These are phyloP conservation scores for Meloe dianella DNA, from an alignment of 2,888 invertebrate species.

Conservation along the genomic window DNA sequence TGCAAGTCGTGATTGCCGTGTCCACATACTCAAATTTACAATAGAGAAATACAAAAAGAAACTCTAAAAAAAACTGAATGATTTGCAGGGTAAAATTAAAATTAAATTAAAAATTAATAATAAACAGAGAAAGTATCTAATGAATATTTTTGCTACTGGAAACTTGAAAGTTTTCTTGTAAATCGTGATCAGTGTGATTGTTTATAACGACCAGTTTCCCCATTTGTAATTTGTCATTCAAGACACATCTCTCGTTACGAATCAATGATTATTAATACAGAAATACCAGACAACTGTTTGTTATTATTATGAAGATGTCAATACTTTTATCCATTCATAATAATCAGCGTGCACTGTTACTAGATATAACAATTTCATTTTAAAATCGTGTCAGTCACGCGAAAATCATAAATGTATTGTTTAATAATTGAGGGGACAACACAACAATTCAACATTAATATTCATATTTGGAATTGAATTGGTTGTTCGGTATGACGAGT, in stretches of 20 bases:
- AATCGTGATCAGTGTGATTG: slow-evolving; percentile 15
- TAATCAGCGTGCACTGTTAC: slow-evolving; percentile 28
- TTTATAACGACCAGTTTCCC: slow-evolving; percentile 23
- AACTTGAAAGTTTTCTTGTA: neutral
- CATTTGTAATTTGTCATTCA: slow-evolving; percentile 50
- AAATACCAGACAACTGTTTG: slow-evolving; percentile 51
- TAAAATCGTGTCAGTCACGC: slow-evolving; percentile 16
- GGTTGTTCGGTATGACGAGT: slow-evolving; percentile 50
- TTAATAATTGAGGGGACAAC: slow-evolving; percentile 31
- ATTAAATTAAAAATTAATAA: slow-evolving; percentile 10
- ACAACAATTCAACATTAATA: neutral
- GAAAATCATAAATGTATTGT: slow-evolving; percentile 33
- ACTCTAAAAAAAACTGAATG: neutral
- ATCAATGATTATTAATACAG: slow-evolving; percentile 42
- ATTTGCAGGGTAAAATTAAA: slow-evolving; percentile 27
- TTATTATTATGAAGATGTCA: slow-evolving; percentile 53
- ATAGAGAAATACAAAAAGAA: slow-evolving; percentile 12
- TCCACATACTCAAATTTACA: neutral
- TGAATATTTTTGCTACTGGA: slow-evolving; percentile 33
- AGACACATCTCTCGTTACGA: slow-evolving; percentile 44
- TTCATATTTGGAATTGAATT: slow-evolving; percentile 4
- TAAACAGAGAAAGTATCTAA: neutral
- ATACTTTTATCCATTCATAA: slow-evolving; percentile 33
- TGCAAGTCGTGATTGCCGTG: slow-evolving; percentile 29
- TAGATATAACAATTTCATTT: slow-evolving; percentile 21